Conservation (phyloP, 2,797 vertebrate genomes). For the Poliocrania exsul region DNA sequence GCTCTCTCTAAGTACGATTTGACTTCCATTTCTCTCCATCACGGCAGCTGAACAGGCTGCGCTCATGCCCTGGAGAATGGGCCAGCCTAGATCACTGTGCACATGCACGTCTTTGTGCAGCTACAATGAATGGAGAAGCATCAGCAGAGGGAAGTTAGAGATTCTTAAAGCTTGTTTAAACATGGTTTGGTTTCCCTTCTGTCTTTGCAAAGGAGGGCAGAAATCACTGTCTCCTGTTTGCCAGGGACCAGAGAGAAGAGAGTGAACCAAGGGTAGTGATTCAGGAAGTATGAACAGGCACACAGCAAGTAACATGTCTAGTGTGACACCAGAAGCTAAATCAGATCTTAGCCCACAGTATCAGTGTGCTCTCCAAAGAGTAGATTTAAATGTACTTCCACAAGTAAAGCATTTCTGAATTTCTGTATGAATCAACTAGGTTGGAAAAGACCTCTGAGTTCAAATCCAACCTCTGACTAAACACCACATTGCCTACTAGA, state of each 20-base stretch:
- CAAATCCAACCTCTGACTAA: no score
- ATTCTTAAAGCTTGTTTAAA: background rate
- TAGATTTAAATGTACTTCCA: background rate
- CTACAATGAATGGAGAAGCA: background rate
- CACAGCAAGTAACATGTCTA: background rate
- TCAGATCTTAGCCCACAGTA: accelerated
- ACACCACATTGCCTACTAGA: no score
- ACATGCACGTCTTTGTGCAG: accelerated
- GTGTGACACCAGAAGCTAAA: background rate
- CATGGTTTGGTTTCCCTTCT: background rate
- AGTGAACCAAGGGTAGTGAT: background rate
- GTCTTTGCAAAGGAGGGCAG: background rate
- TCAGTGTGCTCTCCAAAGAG: background rate
- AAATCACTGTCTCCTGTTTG: background rate
- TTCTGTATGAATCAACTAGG: background rate
- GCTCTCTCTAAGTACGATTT: background rate
- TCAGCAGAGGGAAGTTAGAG: background rate
- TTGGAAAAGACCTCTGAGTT: no score
- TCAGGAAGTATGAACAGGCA: background rate
- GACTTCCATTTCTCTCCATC: background rate
- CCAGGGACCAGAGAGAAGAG: background rate
- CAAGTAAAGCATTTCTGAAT: background rate
- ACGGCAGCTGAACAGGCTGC: background rate
- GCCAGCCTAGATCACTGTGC: background rate
- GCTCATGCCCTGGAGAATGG: background rate